Conservation (phyloP, 2,888 invertebrate species). For the Stenotaenia linearis region DNA sequence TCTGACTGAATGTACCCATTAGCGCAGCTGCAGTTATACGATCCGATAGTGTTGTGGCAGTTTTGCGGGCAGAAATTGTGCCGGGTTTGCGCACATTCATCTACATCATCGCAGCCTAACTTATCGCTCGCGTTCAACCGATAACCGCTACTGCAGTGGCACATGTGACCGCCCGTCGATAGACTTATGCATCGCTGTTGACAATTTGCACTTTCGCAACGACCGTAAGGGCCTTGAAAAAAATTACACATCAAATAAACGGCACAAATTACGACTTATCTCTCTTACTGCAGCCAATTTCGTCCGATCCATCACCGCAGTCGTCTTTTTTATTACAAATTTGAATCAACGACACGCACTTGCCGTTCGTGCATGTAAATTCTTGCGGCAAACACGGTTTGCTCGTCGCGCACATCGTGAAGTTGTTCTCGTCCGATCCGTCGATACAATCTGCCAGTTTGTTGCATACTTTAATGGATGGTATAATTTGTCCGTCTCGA, state of each 20-base stretch:
- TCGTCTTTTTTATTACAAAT: slow-evolving; percentile 86
- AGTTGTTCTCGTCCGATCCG: slow-evolving; percentile 91
- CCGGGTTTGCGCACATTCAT: slow-evolving; percentile 64
- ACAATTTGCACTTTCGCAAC: slow-evolving; percentile 14
- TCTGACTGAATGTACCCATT: slow-evolving; percentile 59
- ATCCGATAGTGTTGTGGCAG: slow-evolving; percentile 85
- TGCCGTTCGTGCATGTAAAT: slow-evolving; percentile 80
- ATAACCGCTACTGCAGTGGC: slow-evolving; percentile 27
- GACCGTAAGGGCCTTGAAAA: slow-evolving; percentile 24
- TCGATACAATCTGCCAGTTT: slow-evolving; percentile 88
- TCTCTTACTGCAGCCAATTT: slow-evolving; percentile 72
- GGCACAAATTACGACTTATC: background rate
- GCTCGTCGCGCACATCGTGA: slow-evolving; percentile 70
- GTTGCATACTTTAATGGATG: slow-evolving; percentile 59
- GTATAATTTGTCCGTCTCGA: slow-evolving; percentile 21
- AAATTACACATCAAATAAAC: too few species aligned
- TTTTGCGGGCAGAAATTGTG: slow-evolving; percentile 83
- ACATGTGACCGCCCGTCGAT: background rate
- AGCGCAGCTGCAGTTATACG: slow-evolving; percentile 77
- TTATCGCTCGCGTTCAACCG: background rate
- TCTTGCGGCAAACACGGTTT: slow-evolving; percentile 55
- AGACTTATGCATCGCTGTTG: slow-evolving; percentile 15
- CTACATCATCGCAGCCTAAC: slow-evolving; percentile 54
- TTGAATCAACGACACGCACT: slow-evolving; percentile 69
- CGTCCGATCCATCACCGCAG: slow-evolving; percentile 84